Evolutionary conservation across 2,797 vertebrate species (phyloP), one percentile per base, ranked within the genome.

Genomic region (Zalophus californianus): DNA sequence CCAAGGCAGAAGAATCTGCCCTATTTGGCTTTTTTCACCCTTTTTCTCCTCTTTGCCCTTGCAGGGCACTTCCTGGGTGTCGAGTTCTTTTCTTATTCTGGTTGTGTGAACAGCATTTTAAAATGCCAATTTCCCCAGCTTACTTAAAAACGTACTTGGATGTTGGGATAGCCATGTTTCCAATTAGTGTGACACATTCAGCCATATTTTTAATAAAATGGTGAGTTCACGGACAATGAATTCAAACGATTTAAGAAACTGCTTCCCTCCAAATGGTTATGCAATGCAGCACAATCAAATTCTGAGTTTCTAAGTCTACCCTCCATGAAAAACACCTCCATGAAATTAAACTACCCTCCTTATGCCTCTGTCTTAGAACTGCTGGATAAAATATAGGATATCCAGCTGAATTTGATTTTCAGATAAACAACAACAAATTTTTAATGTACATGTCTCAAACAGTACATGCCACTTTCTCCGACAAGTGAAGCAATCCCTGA

Each of bases 11-110:
- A 2, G 25, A 41, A 27, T 11, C 6, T 1, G 15, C 32, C 35
- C 14, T 5, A 7, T 50, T 16, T 32, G 7, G 2, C 1, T 80
- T 10, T 7, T 12, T 4, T 4, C 16, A 12, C 12, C 9, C 9
- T 27, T 41, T 14, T 13, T 10, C 68, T n/a, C 18, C 64, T 5
- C 3, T 29, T 5, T 52, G 48, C 18, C 64, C 48, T 7, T 11
- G 6, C 41, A 4, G 29, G 38, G 18, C 41, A 21, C 44, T 85
- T 83, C 54, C 50, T 70, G 41, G 35, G 25, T 11, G 4, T 66
- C 1, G 7, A 27, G 7, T 7, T 84, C 32, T 3, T 60, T 27
- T 44, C 83, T 83, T 68, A 27, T 80, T 90, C 21, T 60, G 87
- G 80, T 50, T 5, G 38, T 13, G 38, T 62, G 38, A 54, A 68